Evolutionary conservation across 2,113 vertebrate species (phyloP).

Genomic region (Neotoma lepida): DNA sequence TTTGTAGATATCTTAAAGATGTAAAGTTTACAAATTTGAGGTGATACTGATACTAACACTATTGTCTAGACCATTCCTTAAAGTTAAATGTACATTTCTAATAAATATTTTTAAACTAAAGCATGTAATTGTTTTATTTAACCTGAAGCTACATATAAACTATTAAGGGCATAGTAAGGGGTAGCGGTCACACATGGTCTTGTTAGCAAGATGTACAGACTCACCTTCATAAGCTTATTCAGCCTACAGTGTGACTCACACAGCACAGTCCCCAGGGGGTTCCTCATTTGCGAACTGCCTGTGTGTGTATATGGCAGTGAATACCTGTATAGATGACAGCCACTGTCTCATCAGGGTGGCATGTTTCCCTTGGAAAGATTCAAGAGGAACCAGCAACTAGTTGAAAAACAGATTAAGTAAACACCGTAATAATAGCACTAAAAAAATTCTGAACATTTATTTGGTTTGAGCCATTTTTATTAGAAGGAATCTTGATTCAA

Average conservation of each 20-base stretch:
- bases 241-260: not conserved
- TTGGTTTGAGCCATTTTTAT: slow-evolving; percentile 59
- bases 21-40: slow-evolving; percentile 83
- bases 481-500: slow-evolving; percentile 63
- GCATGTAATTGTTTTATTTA: slow-evolving; percentile 68
- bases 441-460: not conserved
- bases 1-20: slow-evolving; percentile 73
- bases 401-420: not conserved
- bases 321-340: not conserved
- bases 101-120: slow-evolving; percentile 83
- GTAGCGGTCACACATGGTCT: not conserved
- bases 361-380: not conserved
- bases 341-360: not conserved
- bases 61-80: slow-evolving; percentile 83
- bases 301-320: not conserved
- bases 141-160: not conserved
- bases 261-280: not conserved
- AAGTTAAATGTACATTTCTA: slow-evolving; percentile 83
- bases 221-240: not conserved
- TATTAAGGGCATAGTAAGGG: not conserved
- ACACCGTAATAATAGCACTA: not conserved
- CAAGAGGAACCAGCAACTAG: not conserved
- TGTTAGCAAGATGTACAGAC: not conserved
- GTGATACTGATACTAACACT: slow-evolving; percentile 86
- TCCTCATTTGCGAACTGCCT: not conserved